Evolutionary conservation across 2,113 vertebrate genomes (phyloP).

Genomic region (Cyprinodon tularosa): DNA sequence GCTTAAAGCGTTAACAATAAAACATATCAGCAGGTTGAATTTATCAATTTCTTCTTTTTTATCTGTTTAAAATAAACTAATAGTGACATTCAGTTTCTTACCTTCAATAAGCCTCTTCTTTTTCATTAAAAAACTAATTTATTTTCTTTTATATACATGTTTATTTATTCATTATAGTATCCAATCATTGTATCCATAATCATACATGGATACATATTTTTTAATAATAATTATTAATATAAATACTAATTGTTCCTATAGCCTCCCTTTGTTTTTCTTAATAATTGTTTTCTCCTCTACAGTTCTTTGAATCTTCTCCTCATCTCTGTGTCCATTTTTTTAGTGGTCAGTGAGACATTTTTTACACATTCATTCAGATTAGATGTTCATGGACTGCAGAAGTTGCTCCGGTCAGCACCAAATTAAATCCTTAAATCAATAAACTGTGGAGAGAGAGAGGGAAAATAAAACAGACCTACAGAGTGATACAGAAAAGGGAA

Average conservation of each 20-base stretch:
- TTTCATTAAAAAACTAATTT: too few species aligned
- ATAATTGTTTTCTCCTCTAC: background rate
- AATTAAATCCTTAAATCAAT: conserved; percentile 27
- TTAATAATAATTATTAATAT: background rate
- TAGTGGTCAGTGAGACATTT: background rate
- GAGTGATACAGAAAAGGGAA: conserved; percentile 8
- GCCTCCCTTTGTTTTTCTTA: background rate
- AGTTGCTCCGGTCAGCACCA: conserved; percentile 22
- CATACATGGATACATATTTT: too few species aligned
- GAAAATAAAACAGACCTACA: conserved; percentile 27
- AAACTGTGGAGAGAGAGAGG: background rate
- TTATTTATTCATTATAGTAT: too few species aligned
- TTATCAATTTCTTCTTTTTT: background rate
- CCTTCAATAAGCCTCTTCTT: background rate
- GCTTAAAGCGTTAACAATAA: conserved; percentile 24
- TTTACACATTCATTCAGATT: conserved; percentile 10
- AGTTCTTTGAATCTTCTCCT: background rate
- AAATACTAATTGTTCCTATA: background rate
- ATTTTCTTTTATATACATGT: too few species aligned
- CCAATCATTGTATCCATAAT: too few species aligned
- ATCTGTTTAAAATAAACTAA: background rate
- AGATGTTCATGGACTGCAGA: conserved; percentile 2
- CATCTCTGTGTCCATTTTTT: background rate
- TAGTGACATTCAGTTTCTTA: background rate
- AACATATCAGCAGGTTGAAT: conserved; percentile 44